phyloP scores from a whole-genome alignment of 2,797 vertebrate species.

The Gastrophryne carolinensis region DNA sequence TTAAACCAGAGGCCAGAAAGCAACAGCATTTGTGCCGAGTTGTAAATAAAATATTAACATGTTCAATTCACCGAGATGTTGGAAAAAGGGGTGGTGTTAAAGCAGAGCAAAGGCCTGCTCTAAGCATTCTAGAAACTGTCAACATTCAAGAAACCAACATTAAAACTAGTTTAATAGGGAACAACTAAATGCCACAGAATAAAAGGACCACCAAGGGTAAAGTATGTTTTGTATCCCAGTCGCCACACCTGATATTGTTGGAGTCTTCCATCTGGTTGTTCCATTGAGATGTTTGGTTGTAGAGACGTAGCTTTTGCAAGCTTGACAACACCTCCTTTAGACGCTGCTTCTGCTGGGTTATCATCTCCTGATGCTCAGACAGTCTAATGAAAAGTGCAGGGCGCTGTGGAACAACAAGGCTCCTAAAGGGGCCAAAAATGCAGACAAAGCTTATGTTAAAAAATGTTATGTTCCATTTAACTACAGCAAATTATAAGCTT shows the following conservation, averaged over 20 bases:
- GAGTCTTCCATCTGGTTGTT: constrained; percentile 48
- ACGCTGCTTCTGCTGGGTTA: constrained; percentile 89
- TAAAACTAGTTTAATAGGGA: too few relatives aligned
- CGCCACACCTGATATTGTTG: constrained; percentile 62
- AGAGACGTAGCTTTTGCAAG: constrained; percentile 84
- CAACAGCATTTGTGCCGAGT: too few relatives aligned
- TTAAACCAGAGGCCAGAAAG: too few relatives aligned
- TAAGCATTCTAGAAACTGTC: too few relatives aligned
- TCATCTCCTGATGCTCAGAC: constrained; percentile 90
- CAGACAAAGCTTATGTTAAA: not conserved
- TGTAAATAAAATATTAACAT: too few relatives aligned
- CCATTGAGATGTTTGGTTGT: constrained; percentile 78
- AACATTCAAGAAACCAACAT: too few relatives aligned
- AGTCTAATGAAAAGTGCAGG: constrained; percentile 89
- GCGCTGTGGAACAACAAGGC: constrained; percentile 84
- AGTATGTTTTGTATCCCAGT: not conserved
- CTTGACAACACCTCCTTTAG: constrained; percentile 79
- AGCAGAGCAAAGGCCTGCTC: too few relatives aligned
- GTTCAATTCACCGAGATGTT: too few relatives aligned
- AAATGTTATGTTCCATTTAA: not conserved
- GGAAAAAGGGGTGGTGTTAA: too few relatives aligned
- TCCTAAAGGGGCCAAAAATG: constrained; percentile 64
- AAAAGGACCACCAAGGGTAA: too few relatives aligned
- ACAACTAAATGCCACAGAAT: too few relatives aligned
- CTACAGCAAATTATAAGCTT: not conserved